phyloP scores from a whole-genome alignment of 2,113 vertebrate genomes.

The Chitala chitala region DNA sequence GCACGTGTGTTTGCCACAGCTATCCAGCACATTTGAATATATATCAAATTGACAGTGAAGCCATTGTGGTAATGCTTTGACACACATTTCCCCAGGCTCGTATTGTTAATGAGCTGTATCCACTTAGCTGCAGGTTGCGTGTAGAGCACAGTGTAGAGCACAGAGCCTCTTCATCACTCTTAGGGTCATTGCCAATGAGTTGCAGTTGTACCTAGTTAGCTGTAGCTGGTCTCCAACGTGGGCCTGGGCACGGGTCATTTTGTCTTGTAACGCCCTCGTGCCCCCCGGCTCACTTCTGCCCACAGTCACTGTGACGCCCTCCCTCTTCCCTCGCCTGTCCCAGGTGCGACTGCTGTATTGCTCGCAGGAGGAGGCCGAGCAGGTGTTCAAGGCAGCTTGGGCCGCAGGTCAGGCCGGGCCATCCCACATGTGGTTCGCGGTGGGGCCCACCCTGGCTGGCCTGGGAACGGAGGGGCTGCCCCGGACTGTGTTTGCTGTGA shows the following conservation, averaged over 20 bases:
- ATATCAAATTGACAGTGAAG: conserved; percentile 55
- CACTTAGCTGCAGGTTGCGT: neutral
- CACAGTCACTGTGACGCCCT: too few relatives aligned
- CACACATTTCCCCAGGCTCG: conserved; percentile 42
- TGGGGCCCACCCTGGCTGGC: conserved; percentile 78
- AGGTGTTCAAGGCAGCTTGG: conserved; percentile 78
- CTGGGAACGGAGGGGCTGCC: conserved; percentile 72
- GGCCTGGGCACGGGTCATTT: neutral
- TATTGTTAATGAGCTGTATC: neutral
- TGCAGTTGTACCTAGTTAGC: neutral
- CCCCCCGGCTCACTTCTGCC: conserved; percentile 31
- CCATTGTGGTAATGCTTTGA: conserved; percentile 43
- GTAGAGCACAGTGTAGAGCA: neutral
- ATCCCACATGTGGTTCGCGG: conserved; percentile 88
- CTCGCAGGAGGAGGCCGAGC: conserved; percentile 83
- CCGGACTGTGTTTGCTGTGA: conserved; percentile 77
- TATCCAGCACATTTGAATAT: conserved; percentile 38
- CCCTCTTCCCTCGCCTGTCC: conserved; percentile 43
- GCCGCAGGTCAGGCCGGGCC: conserved; percentile 79
- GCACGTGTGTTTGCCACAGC: neutral
- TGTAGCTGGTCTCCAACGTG: neutral
- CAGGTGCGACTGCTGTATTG: conserved; percentile 88
- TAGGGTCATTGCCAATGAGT: neutral
- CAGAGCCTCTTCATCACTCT: neutral
- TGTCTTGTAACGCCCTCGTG: neutral